These are phyloP conservation scores for Colletes latitarsis DNA, from an alignment of 1,140 invertebrate genomes.

Conservation along the genomic window DNA sequence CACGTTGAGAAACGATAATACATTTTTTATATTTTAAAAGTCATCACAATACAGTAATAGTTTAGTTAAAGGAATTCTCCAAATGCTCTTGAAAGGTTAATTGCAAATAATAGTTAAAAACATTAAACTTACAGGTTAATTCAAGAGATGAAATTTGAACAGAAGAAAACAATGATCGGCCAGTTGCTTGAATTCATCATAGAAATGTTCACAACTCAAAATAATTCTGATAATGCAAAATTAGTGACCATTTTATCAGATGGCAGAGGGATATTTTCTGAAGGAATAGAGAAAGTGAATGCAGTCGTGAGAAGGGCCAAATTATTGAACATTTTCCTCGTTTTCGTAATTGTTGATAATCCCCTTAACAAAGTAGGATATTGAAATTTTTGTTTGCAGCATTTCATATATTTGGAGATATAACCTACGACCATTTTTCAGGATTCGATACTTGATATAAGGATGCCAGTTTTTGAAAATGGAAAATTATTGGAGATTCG, in stretches of 20 bases:
- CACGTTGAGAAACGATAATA: too few relatives aligned
- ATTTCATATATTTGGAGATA: too few relatives aligned
- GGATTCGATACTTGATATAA: conserved; percentile 96
- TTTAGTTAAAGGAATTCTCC: not conserved
- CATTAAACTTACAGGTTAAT: conserved; percentile 81
- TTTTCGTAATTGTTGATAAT: conserved; percentile 98
- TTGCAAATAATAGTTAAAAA: not conserved
- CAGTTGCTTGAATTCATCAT: conserved; percentile 90
- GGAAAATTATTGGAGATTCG: conserved; percentile 84
- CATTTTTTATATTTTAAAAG: too few relatives aligned
- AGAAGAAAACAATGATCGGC: conserved; percentile 90
- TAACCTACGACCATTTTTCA: conserved; percentile 74
- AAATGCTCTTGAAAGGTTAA: not conserved
- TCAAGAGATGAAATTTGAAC: conserved; percentile 90
- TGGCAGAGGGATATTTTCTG: conserved; percentile 95
- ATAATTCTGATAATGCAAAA: conserved; percentile 88
- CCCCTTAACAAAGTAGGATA: conserved; percentile 90
- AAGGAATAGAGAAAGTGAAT: conserved; percentile 90
- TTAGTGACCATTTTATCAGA: conserved; percentile 96
- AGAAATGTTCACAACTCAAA: conserved; percentile 85
- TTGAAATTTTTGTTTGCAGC: not conserved
- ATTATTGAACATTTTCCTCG: conserved; percentile 92
- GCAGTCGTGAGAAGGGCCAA: conserved; percentile 90
- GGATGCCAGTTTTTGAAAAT: conserved; percentile 87
- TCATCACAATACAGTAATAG: too few relatives aligned